Conservation (phyloP, 2,113 vertebrate genomes). For the Myocastor coypus region DNA sequence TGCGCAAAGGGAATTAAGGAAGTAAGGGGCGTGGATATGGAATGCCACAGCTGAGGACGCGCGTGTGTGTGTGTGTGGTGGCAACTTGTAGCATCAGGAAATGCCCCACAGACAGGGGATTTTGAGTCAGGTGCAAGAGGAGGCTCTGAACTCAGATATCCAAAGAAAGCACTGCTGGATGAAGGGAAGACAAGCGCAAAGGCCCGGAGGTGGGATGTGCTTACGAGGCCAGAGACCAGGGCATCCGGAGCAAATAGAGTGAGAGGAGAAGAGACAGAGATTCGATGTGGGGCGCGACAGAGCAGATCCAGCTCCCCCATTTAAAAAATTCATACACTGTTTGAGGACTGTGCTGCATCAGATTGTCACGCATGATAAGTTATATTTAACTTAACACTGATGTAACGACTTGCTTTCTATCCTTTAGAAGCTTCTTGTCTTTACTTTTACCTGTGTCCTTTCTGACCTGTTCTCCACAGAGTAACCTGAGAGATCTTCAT, state of each 20-base stretch:
- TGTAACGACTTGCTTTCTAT: neutral
- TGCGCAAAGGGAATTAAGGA: neutral
- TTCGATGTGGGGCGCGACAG: too few species aligned
- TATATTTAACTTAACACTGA: neutral
- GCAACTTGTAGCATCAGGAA: neutral
- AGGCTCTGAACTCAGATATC: neutral
- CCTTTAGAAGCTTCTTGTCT: neutral
- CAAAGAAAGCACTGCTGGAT: neutral
- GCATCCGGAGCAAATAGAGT: neutral
- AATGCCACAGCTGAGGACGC: accelerated
- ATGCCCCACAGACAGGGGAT: neutral
- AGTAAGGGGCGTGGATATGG: neutral
- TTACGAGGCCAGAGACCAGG: neutral
- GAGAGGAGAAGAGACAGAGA: neutral
- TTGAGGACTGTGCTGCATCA: neutral
- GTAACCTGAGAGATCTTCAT: neutral
- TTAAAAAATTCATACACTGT: neutral
- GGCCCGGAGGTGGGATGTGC: neutral
- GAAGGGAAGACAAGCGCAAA: neutral
- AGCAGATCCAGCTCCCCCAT: neutral
- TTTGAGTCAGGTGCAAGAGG: neutral
- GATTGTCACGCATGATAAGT: neutral
- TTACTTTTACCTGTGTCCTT: neutral
- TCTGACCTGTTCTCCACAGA: neutral
- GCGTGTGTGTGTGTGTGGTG: neutral